phyloP scores from a whole-genome alignment of 2,797 vertebrate species.

The Odontamblyopus lacepedii region DNA sequence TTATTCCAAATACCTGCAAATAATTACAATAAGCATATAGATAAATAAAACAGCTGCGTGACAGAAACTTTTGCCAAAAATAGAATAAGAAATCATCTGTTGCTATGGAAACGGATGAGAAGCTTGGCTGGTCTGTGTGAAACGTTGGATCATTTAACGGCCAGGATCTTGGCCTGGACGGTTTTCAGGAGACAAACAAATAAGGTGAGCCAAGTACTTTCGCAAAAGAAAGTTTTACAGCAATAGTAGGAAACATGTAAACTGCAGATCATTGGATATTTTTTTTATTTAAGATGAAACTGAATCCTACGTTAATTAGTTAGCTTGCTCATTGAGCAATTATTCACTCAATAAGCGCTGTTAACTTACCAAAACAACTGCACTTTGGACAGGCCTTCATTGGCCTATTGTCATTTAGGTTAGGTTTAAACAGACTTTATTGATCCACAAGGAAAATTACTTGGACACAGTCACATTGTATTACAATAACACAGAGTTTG shows the following conservation, averaged over 20 bases:
- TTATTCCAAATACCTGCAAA: neutral
- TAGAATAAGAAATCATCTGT: neutral
- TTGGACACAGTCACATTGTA: too few relatives aligned
- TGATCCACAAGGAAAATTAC: too few relatives aligned
- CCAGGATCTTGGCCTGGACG: neutral
- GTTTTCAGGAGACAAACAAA: neutral
- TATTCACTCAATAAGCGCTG: too few relatives aligned
- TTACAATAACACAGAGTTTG: too few relatives aligned
- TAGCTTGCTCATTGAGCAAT: too few relatives aligned
- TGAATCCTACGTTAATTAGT: neutral
- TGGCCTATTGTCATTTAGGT: too few relatives aligned
- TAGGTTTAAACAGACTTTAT: too few relatives aligned
- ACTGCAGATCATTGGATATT: neutral
- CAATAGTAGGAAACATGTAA: neutral
- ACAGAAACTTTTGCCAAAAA: neutral
- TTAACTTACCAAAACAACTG: too few relatives aligned
- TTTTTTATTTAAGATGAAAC: neutral
- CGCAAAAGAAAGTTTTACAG: neutral
- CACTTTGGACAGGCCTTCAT: too few relatives aligned
- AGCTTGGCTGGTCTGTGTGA: neutral
- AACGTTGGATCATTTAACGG: neutral
- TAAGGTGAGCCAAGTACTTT: neutral
- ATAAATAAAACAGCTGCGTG: neutral
- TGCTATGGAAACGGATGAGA: constrained; percentile 1
- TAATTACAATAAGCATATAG: neutral